Percentiles rank a stretch among this genome's conserved stretches.
These are phyloP conservation scores for Nephrotoma flavescens DNA, from an alignment of 2,888 invertebrate genomes.

Conservation along the genomic window DNA sequence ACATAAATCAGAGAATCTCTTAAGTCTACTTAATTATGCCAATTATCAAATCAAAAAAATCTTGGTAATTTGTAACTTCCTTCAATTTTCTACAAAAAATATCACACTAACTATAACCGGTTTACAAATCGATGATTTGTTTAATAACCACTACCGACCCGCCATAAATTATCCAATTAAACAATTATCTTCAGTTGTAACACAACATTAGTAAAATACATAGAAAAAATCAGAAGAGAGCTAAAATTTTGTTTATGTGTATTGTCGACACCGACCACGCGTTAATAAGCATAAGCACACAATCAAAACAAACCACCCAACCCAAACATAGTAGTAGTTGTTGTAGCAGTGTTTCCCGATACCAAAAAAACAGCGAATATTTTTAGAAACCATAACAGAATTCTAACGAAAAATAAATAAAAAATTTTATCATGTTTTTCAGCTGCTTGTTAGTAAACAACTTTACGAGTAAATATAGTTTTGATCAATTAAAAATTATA, in stretches of 20 bases:
- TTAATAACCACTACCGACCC: too few relatives aligned
- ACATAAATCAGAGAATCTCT: too few relatives aligned
- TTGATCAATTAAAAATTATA: neutral
- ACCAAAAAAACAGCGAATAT: neutral
- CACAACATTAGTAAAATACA: neutral
- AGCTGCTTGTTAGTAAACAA: neutral
- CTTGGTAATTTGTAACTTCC: too few relatives aligned
- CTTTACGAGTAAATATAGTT: neutral
- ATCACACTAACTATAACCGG: too few relatives aligned
- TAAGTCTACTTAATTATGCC: too few relatives aligned
- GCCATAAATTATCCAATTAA: too few relatives aligned
- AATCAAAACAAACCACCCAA: neutral
- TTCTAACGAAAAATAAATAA: neutral
- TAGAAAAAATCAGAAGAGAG: neutral
- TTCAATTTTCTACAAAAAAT: too few relatives aligned
- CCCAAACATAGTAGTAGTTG: neutral
- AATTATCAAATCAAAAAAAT: too few relatives aligned
- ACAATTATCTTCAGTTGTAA: too few relatives aligned
- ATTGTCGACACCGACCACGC: neutral
- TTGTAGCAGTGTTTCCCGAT: neutral
- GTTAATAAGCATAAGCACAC: neutral
- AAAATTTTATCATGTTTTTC: neutral
- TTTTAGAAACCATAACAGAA: neutral
- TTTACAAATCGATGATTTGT: too few relatives aligned
- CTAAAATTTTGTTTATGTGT: neutral